Evolutionary conservation across 2,113 vertebrate genomes (phyloP), one percentile per base, ranked within the genome.

Genomic region (Periophthalmus modestus): DNA sequence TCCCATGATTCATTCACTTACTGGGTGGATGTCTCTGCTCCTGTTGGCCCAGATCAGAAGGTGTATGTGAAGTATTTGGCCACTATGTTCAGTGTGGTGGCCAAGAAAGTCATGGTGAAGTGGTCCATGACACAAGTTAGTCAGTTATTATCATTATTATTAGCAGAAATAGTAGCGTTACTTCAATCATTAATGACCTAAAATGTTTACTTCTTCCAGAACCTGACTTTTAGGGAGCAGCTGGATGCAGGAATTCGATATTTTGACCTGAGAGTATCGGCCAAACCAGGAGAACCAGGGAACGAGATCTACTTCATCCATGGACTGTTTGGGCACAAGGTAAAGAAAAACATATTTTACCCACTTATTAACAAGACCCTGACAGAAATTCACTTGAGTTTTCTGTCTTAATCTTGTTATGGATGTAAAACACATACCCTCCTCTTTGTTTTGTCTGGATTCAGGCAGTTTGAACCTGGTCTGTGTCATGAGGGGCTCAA

Each of bases 211-310:
- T 61, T 7, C 73, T 70, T 4, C 1, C 43, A 92, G 93, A 98
- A 96, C 59, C 88, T 99, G 84, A 96, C 96, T 1, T 99, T 99
- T 86, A 93, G 91, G 50, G 97, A 99, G 83, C 98, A 99, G 82
- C 85, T 99, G 46, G 96, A 99, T 66, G 94, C 95, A 59, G 98
- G 98, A 3, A 99, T 99, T 66, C 97, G 98, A 57, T 99, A 99
- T 89, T 98, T 99, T 59, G 98, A 99, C 85, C 94, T 99, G 67
- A 95, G 97, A n/a, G 96, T 99, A 1, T 98, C 98, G 59, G 96
- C 97, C 36, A 99, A 97, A 88, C 97, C 97, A 0, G 94, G 95
- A 0, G 95, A 98, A 66, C 33, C 79, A 0, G 94, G 94, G 59
- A 92, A 91, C 48, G 98, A 99, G 82, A 95, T 96, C 71, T 98